These are phyloP conservation scores for Scolanthus callimorphus DNA, from an alignment of 92 coral and sea anemone species.

Conservation along the genomic window DNA sequence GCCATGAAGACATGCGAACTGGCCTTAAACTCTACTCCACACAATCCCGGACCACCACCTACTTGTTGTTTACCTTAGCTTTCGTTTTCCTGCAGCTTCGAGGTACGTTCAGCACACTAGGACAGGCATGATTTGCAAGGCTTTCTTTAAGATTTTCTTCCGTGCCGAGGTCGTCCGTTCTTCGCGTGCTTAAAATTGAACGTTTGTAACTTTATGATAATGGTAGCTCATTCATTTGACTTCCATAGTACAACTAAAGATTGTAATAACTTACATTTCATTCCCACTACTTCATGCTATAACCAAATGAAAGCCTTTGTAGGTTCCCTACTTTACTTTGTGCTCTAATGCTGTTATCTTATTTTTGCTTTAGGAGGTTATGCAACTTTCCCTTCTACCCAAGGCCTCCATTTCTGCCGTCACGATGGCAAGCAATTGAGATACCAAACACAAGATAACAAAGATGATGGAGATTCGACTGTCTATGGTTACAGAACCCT, in stretches of 20 bases:
- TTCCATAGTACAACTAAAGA: too few species aligned
- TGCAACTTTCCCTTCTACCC: slow-evolving; percentile 12
- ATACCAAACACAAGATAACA: slow-evolving; percentile 4
- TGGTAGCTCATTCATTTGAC: too few species aligned
- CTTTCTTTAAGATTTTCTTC: too few species aligned
- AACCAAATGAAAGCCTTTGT: too few species aligned
- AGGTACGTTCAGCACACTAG: slow-evolving; percentile 20
- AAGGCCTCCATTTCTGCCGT: slow-evolving; percentile 30
- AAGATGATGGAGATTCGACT: not conserved
- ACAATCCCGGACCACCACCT: slow-evolving; percentile 18
- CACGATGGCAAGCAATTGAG: slow-evolving; percentile 21
- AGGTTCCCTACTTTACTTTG: too few species aligned
- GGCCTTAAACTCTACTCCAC: slow-evolving; percentile 21
- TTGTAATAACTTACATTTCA: too few species aligned
- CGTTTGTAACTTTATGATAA: too few species aligned
- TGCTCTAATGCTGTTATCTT: too few species aligned
- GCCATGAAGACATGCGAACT: slow-evolving; percentile 71
- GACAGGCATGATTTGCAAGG: not conserved
- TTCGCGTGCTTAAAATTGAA: too few species aligned
- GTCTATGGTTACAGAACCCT: slow-evolving; percentile 22
- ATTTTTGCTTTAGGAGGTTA: slow-evolving; percentile 8
- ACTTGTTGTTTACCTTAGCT: slow-evolving; percentile 3
- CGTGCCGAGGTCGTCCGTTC: too few species aligned
- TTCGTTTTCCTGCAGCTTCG: slow-evolving; percentile 22
- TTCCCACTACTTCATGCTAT: too few species aligned